Evolutionary conservation across 1,140 invertebrate species (phyloP).

Genomic region (Andrena cerasifolii): DNA sequence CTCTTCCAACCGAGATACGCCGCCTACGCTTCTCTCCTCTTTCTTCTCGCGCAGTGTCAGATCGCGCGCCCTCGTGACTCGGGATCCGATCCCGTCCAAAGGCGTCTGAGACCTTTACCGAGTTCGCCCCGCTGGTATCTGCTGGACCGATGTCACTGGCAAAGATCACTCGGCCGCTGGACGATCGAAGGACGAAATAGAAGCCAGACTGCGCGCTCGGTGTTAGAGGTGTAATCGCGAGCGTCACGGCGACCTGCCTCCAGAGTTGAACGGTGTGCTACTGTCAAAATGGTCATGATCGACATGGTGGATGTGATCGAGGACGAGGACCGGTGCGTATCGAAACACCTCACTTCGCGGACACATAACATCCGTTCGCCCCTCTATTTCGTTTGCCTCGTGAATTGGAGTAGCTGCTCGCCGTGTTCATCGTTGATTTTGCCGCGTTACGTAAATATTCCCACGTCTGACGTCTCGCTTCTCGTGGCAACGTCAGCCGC

Average conservation of each 20-base stretch:
- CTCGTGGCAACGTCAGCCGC: neutral
- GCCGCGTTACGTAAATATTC: slow-evolving; percentile 41
- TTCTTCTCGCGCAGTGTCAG: too few species aligned
- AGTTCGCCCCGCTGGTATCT: neutral
- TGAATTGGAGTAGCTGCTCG: neutral
- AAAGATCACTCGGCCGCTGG: neutral
- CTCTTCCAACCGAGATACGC: neutral
- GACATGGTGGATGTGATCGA: slow-evolving; percentile 79
- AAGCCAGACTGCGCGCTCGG: too few species aligned
- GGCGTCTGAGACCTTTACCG: neutral
- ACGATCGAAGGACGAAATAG: neutral
- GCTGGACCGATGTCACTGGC: slow-evolving; percentile 1
- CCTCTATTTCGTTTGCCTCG: too few species aligned
- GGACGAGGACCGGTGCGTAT: slow-evolving; percentile 79
- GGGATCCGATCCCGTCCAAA: neutral
- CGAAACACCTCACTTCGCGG: too few species aligned
- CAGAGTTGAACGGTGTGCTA: neutral
- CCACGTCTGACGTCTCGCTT: slow-evolving; percentile 26
- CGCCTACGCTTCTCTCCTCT: too few species aligned
- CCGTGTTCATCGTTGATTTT: neutral
- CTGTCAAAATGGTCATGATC: slow-evolving; percentile 79
- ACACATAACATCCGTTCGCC: too few species aligned
- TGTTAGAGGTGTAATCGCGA: too few species aligned
- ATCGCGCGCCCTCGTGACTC: too few species aligned
- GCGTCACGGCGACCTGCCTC: too few species aligned